Conservation (phyloP, 2,113 vertebrate species). For the Elgaria multicarinata region DNA sequence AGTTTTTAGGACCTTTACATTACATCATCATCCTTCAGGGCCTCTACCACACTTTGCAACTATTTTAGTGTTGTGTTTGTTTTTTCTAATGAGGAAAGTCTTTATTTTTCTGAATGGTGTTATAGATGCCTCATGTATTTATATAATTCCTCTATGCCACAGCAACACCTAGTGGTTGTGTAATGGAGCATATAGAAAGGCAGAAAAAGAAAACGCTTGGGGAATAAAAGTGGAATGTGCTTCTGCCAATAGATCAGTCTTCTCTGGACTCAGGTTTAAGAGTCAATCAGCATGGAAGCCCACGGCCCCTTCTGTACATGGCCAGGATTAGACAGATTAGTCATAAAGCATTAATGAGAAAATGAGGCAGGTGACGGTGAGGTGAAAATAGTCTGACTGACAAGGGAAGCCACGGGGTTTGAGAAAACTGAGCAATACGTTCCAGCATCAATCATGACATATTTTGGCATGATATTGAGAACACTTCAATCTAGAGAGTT, state of each 20-base stretch:
- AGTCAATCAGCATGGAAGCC: rapidly evolving
- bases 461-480: neutral
- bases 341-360: slow-evolving; percentile 2
- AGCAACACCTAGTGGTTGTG: too few relatives aligned
- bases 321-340: neutral
- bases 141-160: too few relatives aligned
- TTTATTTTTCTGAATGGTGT: too few relatives aligned
- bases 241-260: neutral
- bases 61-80: too few relatives aligned
- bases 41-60: too few relatives aligned
- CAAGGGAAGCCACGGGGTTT: neutral
- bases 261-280: neutral
- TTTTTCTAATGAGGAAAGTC: too few relatives aligned
- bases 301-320: neutral
- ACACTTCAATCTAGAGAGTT: neutral
- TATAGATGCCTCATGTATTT: too few relatives aligned
- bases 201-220: too few relatives aligned
- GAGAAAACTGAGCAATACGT: neutral
- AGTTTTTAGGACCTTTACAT: too few relatives aligned
- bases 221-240: too few relatives aligned
- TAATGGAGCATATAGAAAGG: too few relatives aligned
- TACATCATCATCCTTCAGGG: too few relatives aligned
- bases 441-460: neutral
- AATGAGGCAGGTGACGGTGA: neutral
- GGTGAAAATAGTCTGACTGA: neutral